phyloP scores from a whole-genome alignment of 2,113 vertebrate species.

The Amphilophus citrinellus region DNA sequence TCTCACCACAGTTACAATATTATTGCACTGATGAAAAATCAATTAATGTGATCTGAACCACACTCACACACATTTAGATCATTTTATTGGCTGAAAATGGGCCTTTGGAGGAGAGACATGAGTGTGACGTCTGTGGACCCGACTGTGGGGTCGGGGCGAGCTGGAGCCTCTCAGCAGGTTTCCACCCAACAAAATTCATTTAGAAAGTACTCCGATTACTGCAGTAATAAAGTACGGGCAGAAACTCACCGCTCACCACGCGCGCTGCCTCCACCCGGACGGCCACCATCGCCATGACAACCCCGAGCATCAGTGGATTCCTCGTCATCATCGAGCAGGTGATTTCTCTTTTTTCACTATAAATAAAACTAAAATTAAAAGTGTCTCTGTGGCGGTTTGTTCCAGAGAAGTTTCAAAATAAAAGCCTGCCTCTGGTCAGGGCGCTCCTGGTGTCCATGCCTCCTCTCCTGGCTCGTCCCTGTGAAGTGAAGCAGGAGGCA shows the following conservation, averaged over 20 bases:
- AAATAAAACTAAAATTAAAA: background rate
- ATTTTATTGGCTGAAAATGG: no score
- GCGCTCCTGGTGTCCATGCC: background rate
- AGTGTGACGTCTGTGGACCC: no score
- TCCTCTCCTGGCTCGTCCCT: background rate
- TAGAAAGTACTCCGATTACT: background rate
- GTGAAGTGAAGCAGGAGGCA: background rate
- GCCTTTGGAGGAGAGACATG: no score
- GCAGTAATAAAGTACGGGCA: background rate
- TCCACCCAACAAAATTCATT: background rate
- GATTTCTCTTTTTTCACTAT: background rate
- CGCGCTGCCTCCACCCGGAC: background rate
- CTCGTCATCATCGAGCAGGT: background rate
- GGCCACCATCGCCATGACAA: constrained; percentile 3
- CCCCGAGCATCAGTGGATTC: background rate
- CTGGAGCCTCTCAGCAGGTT: no score
- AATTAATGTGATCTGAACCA: no score
- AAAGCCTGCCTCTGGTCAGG: background rate
- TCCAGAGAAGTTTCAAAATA: constrained; percentile 2
- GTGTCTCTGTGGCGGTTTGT: background rate
- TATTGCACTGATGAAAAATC: no score
- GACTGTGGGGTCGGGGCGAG: no score
- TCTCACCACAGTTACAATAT: no score
- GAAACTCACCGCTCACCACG: constrained; percentile 69
- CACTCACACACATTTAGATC: no score